Conservation (phyloP, 2,888 invertebrate species). For the Conomelus anceps region DNA sequence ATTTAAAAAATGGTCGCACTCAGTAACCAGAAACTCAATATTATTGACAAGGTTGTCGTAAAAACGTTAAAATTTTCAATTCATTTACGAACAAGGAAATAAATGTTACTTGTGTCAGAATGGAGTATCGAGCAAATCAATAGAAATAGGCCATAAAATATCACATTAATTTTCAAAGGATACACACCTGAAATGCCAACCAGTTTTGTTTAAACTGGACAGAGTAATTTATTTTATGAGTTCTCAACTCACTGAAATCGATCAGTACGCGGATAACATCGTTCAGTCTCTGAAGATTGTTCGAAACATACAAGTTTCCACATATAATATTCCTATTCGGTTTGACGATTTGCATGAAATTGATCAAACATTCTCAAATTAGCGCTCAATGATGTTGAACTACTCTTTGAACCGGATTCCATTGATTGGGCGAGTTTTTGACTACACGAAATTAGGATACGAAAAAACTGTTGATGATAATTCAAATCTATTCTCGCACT, state of each 20-base stretch:
- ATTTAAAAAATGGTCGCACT: not conserved
- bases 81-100: not conserved
- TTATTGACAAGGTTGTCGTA: not conserved
- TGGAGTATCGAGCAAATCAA: not conserved
- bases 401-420: not conserved
- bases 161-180: not conserved
- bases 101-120: not conserved
- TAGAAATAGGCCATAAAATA: not conserved
- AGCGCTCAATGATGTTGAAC: not conserved
- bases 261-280: not conserved
- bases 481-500: not conserved
- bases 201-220: not conserved
- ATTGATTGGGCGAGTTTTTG: not conserved
- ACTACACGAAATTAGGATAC: not conserved
- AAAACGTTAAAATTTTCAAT: not conserved
- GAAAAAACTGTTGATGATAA: not conserved
- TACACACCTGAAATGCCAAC: not conserved
- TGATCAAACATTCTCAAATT: not conserved
- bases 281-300: not conserved
- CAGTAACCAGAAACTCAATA: not conserved
- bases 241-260: not conserved
- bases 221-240: not conserved
- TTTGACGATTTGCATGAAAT: not conserved
- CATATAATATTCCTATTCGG: not conserved
- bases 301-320: not conserved